These are phyloP conservation scores for Oryzias celebensis DNA, from an alignment of 2,113 vertebrate species.

Conservation along the genomic window DNA sequence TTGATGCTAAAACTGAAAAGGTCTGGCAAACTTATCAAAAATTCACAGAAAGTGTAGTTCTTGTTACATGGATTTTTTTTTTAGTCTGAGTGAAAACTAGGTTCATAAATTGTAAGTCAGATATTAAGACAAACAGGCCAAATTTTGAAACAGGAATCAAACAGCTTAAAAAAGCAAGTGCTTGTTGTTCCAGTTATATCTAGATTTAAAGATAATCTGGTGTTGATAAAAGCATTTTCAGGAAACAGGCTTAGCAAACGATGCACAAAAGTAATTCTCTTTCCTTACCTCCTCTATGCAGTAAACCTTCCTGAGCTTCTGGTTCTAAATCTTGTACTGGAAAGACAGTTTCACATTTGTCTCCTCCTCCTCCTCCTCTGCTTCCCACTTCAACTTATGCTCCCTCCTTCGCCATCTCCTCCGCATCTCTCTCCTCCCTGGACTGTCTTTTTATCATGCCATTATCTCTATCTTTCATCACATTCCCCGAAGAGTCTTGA, in stretches of 20 bases:
- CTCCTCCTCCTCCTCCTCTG: constrained; percentile 35
- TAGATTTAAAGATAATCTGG: too few relatives aligned
- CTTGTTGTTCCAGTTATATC: too few relatives aligned
- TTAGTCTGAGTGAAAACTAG: not conserved
- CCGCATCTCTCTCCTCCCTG: constrained; percentile 45
- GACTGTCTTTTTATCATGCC: constrained; percentile 36
- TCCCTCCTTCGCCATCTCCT: constrained; percentile 40
- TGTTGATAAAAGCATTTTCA: too few relatives aligned
- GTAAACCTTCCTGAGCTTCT: not conserved
- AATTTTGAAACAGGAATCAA: not conserved
- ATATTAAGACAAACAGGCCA: not conserved
- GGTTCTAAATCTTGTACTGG: not conserved
- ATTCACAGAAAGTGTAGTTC: not conserved
- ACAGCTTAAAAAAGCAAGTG: too few relatives aligned
- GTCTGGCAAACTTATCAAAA: not conserved
- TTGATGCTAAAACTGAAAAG: too few relatives aligned
- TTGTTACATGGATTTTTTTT: not conserved
- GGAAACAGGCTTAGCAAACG: too few relatives aligned
- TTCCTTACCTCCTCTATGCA: constrained; percentile 51
- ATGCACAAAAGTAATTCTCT: too few relatives aligned
- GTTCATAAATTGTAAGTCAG: not conserved
- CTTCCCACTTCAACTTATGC: constrained; percentile 39
- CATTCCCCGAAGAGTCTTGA: constrained; percentile 23
- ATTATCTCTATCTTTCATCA: constrained; percentile 35
- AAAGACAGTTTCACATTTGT: constrained; percentile 36